Evolutionary conservation across 2,888 invertebrate genomes (phyloP).

Genomic region (Subacronicta megacephala): DNA sequence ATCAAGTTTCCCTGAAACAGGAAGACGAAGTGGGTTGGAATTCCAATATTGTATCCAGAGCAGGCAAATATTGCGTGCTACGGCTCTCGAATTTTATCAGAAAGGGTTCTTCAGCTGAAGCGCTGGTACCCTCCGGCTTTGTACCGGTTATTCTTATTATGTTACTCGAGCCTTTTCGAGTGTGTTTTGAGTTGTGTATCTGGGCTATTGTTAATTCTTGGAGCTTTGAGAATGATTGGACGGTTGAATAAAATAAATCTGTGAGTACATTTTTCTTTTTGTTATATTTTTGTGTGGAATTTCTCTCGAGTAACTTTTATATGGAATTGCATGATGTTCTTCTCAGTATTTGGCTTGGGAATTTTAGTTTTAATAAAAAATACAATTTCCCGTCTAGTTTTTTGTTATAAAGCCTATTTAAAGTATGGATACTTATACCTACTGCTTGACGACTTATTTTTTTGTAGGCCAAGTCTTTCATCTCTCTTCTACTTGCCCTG

Average conservation of each 20-base stretch:
- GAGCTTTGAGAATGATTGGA: slow-evolving; percentile 19
- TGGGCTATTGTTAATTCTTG: slow-evolving; percentile 45
- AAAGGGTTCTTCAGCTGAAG: slow-evolving; percentile 47
- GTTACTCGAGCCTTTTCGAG: slow-evolving; percentile 28
- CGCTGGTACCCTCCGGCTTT: slow-evolving; percentile 30
- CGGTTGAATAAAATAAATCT: not conserved
- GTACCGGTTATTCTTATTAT: slow-evolving; percentile 42
- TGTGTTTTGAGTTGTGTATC: slow-evolving; percentile 20
- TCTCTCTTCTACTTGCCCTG: too few species aligned
- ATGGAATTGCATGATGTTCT: not conserved
- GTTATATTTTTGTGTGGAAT: not conserved
- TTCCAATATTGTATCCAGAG: slow-evolving; percentile 51
- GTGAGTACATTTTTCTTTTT: not conserved
- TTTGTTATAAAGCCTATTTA: too few species aligned
- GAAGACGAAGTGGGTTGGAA: slow-evolving; percentile 24
- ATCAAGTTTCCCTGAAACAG: slow-evolving; percentile 31
- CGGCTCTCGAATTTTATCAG: slow-evolving; percentile 35
- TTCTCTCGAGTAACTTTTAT: not conserved
- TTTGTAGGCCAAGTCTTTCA: too few species aligned
- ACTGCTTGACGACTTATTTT: too few species aligned
- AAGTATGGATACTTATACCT: too few species aligned
- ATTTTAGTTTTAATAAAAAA: too few species aligned
- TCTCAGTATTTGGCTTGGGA: too few species aligned
- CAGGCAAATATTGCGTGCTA: slow-evolving; percentile 54
- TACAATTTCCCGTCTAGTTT: too few species aligned